phyloP scores from a whole-genome alignment of 1,140 invertebrate species.

The Mizuhopecten yessoensis region DNA sequence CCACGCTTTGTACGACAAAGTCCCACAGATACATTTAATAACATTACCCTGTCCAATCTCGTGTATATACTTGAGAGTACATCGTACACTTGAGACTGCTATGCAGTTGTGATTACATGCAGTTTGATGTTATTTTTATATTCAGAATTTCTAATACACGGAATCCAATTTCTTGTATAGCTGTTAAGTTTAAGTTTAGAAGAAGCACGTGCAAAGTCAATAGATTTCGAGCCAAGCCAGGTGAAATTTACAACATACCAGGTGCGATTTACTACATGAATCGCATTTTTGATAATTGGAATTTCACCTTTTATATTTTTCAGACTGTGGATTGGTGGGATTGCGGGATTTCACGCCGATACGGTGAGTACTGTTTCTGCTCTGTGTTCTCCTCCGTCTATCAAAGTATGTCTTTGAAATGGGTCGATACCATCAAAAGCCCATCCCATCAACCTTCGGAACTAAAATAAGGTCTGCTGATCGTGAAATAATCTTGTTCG shows the following conservation, averaged over 20 bases:
- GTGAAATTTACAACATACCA: conserved; percentile 3
- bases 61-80: neutral
- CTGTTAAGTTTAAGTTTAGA: neutral
- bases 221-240: neutral
- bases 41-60: neutral
- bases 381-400: neutral
- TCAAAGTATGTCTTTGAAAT: neutral
- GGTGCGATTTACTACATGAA: neutral
- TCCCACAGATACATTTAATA: no score
- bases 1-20: neutral
- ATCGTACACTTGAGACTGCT: neutral
- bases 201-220: conserved; percentile 6
- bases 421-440: conserved; percentile 11
- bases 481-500: conserved; percentile 20
- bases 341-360: neutral
- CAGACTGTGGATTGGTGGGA: neutral
- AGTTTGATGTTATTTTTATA: conserved; percentile 6
- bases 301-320: neutral
- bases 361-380: neutral
- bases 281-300: conserved; percentile 13
- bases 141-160: neutral
- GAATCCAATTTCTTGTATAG: conserved; percentile 14
- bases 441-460: conserved; percentile 13
- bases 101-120: neutral
- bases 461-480: conserved; percentile 26